Evolutionary conservation across 2,888 invertebrate species (phyloP).

Genomic region (Thumatha senex): DNA sequence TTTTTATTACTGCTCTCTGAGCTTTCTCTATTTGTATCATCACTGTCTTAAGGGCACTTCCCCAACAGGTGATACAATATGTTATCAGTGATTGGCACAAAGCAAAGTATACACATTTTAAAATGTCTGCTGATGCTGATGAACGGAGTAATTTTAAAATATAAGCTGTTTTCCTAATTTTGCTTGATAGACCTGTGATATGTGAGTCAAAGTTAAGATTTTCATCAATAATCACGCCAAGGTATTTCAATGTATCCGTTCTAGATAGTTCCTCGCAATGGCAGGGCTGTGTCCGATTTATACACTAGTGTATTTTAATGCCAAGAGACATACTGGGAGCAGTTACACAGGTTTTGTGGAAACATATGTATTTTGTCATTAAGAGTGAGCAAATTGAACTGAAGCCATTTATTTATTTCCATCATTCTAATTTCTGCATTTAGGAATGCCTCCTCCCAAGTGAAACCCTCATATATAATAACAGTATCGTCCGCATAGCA

Average conservation of each 20-base stretch:
- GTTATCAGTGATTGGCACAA: neutral
- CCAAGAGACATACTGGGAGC: neutral
- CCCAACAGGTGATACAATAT: neutral
- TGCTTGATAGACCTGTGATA: neutral
- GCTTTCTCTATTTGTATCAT: neutral
- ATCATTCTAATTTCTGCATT: neutral
- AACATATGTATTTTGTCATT: neutral
- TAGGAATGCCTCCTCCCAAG: neutral
- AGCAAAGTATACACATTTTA: neutral
- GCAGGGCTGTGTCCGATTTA: conserved; percentile 13
- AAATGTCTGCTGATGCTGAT: neutral
- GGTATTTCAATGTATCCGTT: neutral
- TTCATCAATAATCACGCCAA: neutral
- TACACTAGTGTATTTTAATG: neutral
- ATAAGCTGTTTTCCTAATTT: neutral
- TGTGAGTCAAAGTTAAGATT: neutral
- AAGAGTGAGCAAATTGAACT: neutral
- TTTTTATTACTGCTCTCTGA: neutral
- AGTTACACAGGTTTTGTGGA: neutral
- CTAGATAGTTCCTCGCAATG: conserved; percentile 2
- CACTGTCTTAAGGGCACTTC: neutral
- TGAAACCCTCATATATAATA: neutral
- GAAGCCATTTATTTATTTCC: neutral
- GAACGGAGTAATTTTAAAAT: neutral
- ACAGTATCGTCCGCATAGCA: conserved; percentile 6